Conservation (phyloP, 1,140 invertebrate species). For the Cotesia glomerata region DNA sequence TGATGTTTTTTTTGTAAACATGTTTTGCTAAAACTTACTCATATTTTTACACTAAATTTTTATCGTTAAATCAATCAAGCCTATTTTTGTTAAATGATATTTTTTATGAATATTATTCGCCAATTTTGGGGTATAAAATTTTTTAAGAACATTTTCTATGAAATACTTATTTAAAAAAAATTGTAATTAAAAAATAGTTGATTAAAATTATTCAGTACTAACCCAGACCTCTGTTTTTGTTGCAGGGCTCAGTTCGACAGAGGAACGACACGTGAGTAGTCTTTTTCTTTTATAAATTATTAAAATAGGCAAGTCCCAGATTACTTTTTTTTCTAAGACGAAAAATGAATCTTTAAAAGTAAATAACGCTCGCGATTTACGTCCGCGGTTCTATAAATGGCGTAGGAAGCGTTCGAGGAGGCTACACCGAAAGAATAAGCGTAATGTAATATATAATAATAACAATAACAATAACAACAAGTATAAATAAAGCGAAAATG, state of each 20-base stretch:
- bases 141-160: too few species aligned
- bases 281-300: neutral
- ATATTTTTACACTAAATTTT: neutral
- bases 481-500: constrained; percentile 12
- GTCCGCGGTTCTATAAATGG: constrained; percentile 34
- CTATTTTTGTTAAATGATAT: too few species aligned
- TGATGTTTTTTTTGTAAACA: neutral
- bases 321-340: constrained; percentile 24
- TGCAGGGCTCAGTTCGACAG: constrained; percentile 71
- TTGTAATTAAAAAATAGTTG: too few species aligned
- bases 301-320: neutral
- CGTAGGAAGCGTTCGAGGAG: constrained; percentile 18
- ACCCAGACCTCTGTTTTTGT: constrained; percentile 44
- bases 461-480: constrained; percentile 32
- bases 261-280: constrained; percentile 73
- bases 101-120: too few species aligned
- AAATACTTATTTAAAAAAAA: too few species aligned
- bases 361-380: constrained; percentile 38
- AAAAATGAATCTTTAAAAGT: too few species aligned
- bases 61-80: too few species aligned
- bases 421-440: neutral
- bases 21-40: too few species aligned
- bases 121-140: too few species aligned
- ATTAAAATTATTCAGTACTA: too few species aligned
- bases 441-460: constrained; percentile 16